These are phyloP conservation scores for Baccha elongata DNA, from an alignment of 2,888 invertebrate genomes.

Conservation along the genomic window DNA sequence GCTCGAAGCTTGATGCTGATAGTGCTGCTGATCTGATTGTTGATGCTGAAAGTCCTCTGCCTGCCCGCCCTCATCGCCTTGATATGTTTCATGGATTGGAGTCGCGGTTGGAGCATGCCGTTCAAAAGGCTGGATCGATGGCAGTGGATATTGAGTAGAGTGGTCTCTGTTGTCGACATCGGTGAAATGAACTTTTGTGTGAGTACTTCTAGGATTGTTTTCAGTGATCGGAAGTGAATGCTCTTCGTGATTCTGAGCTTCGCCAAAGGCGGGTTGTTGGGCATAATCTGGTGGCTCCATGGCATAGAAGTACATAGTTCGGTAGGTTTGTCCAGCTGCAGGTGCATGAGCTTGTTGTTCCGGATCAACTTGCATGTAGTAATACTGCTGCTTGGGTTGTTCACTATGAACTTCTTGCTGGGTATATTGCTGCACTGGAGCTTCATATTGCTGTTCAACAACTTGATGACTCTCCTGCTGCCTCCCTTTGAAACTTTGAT, in stretches of 20 bases:
- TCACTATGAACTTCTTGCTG: constrained; percentile 71
- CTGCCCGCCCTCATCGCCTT: constrained; percentile 68
- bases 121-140: constrained; percentile 77
- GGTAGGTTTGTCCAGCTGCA: constrained; percentile 74
- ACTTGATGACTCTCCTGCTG: constrained; percentile 72
- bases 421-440: constrained; percentile 53
- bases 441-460: constrained; percentile 64
- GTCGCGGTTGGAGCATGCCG: constrained; percentile 74
- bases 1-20: constrained; percentile 53
- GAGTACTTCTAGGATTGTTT: constrained; percentile 81
- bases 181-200: constrained; percentile 81
- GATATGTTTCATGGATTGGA: constrained; percentile 74
- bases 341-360: constrained; percentile 66
- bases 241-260: constrained; percentile 49
- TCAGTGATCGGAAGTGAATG: constrained; percentile 77
- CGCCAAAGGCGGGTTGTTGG: constrained; percentile 17
- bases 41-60: constrained; percentile 36
- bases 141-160: constrained; percentile 76
- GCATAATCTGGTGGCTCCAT: constrained; percentile 75
- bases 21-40: constrained; percentile 24
- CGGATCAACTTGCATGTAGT: constrained; percentile 76
- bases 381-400: constrained; percentile 78
- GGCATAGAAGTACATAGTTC: constrained; percentile 79
- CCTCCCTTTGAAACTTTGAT: constrained; percentile 79
- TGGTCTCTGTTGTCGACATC: constrained; percentile 75